Percentiles rank a stretch among this genome's conserved stretches.
Evolutionary conservation across 1,140 invertebrate species (phyloP).

Genomic region (Tribolium madens): DNA sequence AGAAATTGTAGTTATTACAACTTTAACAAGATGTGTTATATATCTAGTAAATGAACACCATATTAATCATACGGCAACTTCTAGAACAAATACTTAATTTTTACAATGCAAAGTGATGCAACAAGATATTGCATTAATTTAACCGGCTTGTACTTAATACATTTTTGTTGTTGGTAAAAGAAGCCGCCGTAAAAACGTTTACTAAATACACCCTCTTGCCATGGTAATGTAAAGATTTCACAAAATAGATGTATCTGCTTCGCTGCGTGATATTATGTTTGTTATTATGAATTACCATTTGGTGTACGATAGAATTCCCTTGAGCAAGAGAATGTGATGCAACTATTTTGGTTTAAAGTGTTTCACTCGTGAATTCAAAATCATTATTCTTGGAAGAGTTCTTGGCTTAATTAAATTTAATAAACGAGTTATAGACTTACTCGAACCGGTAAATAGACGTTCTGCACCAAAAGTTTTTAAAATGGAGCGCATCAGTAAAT

Average conservation of each 20-base stretch:
- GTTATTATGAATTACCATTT: conserved; percentile 3
- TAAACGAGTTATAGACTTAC: not conserved
- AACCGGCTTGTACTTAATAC: not conserved
- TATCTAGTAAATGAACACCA: not conserved
- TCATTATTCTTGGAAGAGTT: not conserved
- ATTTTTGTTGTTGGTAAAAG: not conserved
- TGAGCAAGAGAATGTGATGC: not conserved
- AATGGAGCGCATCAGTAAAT: no score
- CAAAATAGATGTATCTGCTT: conserved; percentile 2
- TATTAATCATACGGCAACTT: not conserved
- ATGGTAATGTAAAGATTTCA: conserved; percentile 16
- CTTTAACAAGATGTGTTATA: not conserved
- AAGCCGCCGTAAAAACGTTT: conserved; percentile 3
- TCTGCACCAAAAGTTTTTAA: not conserved
- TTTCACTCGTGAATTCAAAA: conserved; percentile 8
- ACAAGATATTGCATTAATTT: not conserved
- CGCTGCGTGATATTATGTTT: not conserved
- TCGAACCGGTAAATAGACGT: not conserved
- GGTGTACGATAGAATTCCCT: not conserved
- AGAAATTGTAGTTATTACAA: not conserved
- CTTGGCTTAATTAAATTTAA: conserved; percentile 1
- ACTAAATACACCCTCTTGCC: conserved; percentile 3
- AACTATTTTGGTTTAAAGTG: conserved; percentile 24
- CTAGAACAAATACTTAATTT: not conserved
- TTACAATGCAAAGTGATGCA: not conserved